Conservation (phyloP, 2,888 invertebrate genomes). For the Tachystola acroxantha region DNA sequence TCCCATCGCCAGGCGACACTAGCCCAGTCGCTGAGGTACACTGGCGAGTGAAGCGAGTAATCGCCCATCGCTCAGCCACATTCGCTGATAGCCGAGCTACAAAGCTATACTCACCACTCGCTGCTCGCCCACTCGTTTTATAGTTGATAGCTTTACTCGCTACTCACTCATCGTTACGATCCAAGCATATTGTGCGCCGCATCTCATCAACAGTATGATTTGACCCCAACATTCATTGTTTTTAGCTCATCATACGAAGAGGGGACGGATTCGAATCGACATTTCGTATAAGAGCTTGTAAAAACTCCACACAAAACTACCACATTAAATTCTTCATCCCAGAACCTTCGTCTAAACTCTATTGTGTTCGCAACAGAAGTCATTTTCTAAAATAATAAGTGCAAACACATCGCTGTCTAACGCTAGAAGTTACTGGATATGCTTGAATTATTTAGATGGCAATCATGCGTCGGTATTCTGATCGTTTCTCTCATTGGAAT, state of each 20-base stretch:
- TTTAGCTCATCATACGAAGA: constrained; percentile 52
- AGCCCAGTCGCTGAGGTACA: too few species aligned
- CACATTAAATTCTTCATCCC: constrained; percentile 12
- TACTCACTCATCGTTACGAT: too few species aligned
- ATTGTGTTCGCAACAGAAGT: constrained; percentile 14
- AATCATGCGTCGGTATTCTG: constrained; percentile 71
- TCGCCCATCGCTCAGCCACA: too few species aligned
- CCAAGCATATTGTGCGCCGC: too few species aligned
- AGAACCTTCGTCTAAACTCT: constrained; percentile 22
- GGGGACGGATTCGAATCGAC: constrained; percentile 67
- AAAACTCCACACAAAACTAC: constrained; percentile 60
- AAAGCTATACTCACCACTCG: too few species aligned
- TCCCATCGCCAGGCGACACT: too few species aligned
- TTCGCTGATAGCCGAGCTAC: too few species aligned
- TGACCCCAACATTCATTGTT: constrained; percentile 64
- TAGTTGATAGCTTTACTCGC: too few species aligned
- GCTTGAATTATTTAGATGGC: constrained; percentile 75
- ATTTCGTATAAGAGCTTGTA: constrained; percentile 69
- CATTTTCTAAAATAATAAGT: background rate
- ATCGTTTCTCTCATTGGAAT: constrained; percentile 71
- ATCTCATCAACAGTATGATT: too few species aligned
- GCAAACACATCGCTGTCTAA: constrained; percentile 29
- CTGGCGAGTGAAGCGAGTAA: too few species aligned
- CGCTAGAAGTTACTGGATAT: constrained; percentile 50
- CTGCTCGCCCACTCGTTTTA: too few species aligned